These are phyloP conservation scores for mouse (Mus musculus) DNA, from an alignment of 2,113 vertebrate species.

Conservation along the genomic window DNA sequence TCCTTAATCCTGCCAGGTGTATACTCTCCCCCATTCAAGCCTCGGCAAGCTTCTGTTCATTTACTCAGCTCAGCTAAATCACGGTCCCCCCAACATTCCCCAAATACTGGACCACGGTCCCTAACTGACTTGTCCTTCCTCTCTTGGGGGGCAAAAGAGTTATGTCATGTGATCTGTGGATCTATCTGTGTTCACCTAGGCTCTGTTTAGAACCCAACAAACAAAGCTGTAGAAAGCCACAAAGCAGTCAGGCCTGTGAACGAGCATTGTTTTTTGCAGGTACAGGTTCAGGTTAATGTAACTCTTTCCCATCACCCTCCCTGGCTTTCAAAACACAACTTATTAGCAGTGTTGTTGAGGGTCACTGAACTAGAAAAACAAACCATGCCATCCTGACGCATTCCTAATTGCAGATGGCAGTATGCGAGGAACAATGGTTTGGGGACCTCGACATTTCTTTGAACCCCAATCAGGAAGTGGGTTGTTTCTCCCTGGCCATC, in stretches of 20 bases:
- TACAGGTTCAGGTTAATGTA: neutral
- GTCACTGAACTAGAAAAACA: constrained; percentile 47
- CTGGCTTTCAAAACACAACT: constrained; percentile 28
- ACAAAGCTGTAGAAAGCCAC: constrained; percentile 60
- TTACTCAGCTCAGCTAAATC: constrained; percentile 47
- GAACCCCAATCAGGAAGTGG: constrained; percentile 54
- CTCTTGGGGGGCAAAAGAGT: neutral
- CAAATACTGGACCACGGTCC: neutral
- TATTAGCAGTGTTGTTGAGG: constrained; percentile 59
- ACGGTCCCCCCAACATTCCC: neutral
- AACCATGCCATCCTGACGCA: neutral
- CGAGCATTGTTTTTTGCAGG: neutral
- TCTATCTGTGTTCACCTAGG: constrained; percentile 30
- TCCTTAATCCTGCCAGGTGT: neutral
- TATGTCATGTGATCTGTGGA: neutral
- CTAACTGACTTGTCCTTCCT: neutral
- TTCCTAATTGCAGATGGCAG: constrained; percentile 55
- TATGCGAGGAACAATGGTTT: constrained; percentile 19
- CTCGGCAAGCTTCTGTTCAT: constrained; percentile 11
- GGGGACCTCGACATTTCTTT: neutral
- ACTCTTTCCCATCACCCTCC: constrained; percentile 29
- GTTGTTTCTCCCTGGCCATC: neutral
- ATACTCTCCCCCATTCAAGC: neutral
- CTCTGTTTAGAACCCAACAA: constrained; percentile 56
- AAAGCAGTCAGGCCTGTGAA: neutral